Base-by-base conservation (phyloP, 2,888 invertebrate genomes). In the Agapostemon virescens region DNA sequence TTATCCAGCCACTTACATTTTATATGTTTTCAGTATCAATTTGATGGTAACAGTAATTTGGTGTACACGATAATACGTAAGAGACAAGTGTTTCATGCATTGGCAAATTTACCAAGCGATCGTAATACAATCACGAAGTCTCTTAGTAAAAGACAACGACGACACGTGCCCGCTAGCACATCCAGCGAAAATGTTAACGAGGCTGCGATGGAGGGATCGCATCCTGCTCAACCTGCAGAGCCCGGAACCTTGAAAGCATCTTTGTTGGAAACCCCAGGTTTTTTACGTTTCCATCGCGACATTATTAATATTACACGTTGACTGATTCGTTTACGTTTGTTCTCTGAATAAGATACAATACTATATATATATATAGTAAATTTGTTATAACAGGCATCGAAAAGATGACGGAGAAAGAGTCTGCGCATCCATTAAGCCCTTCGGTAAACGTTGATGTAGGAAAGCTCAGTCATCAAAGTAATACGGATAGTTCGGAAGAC, bases 11-110 rank as follows among this genome's bases (percentile, higher is more conserved):
- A n/a, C n/a, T n/a, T n/a, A 55, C 2, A 17, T 11, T 73, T 55
- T 74, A 5, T 78, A 7, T 78, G 3, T 76, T 79, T 40, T 86
- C 85, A 92, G 90, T 92, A 93, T 83, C 92, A 92, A 77, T 93
- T 92, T 77, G 92, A 93, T 81, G 97, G 98, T n/a, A 99, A 99
- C 93, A 98, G 99, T 1, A 99, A 99, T 94, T 94, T 99, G 88
- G 98, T 99, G 40, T 99, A 99, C 93, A 99, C 99, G 0, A 99
- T 99, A 85, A 99, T 99, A 89, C 95, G 99, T 71, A 99, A 99
- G 93, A 95, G 99, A n/a, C 97, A 97, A 92, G 98, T 99, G 77
- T 99, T 99, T 93, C 99, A 99, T 93, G 96, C 97, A 83, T 94
- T 99, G 89, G 98, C 99, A n/a, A 99, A 99, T 93, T 93, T 99